These are phyloP conservation scores for Tortrix viridana DNA, from an alignment of 2,888 invertebrate species.

Conservation along the genomic window DNA sequence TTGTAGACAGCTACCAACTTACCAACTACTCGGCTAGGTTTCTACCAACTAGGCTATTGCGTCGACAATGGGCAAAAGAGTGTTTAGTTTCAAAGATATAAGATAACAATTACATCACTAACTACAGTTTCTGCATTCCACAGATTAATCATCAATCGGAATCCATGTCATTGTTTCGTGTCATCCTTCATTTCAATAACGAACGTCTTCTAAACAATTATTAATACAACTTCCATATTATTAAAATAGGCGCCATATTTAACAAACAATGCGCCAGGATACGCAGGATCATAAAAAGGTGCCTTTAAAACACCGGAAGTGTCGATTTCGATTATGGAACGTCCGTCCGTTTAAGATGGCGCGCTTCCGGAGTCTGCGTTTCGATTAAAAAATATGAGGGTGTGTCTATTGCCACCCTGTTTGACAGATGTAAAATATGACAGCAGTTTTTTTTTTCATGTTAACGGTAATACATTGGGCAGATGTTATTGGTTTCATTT, in stretches of 20 bases:
- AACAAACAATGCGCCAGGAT: constrained; percentile 38
- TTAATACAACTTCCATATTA: constrained; percentile 12
- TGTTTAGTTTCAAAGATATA: too few species aligned
- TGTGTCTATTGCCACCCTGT: constrained; percentile 11
- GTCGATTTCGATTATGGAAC: constrained; percentile 37
- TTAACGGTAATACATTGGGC: too few species aligned
- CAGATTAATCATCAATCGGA: too few species aligned
- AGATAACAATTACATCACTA: too few species aligned
- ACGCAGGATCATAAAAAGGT: constrained; percentile 24
- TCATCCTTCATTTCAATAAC: neutral
- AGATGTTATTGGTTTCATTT: too few species aligned
- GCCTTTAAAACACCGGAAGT: constrained; percentile 36
- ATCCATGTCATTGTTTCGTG: too few species aligned
- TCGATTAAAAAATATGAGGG: neutral
- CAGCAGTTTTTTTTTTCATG: too few species aligned
- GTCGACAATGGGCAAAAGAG: too few species aligned
- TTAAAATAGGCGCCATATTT: constrained; percentile 23
- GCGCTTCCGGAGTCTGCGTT: constrained; percentile 25
- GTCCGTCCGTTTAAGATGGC: constrained; percentile 32
- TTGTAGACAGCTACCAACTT: too few species aligned
- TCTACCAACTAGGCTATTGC: too few species aligned
- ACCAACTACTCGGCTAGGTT: too few species aligned
- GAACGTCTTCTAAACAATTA: neutral
- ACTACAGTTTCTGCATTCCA: too few species aligned
- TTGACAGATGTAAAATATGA: constrained; percentile 1